A percentile compares a stretch with the other conserved stretches of the same genome.
Evolutionary conservation across 2,888 invertebrate genomes (phyloP).

Genomic region (Podabrus alpinus): DNA sequence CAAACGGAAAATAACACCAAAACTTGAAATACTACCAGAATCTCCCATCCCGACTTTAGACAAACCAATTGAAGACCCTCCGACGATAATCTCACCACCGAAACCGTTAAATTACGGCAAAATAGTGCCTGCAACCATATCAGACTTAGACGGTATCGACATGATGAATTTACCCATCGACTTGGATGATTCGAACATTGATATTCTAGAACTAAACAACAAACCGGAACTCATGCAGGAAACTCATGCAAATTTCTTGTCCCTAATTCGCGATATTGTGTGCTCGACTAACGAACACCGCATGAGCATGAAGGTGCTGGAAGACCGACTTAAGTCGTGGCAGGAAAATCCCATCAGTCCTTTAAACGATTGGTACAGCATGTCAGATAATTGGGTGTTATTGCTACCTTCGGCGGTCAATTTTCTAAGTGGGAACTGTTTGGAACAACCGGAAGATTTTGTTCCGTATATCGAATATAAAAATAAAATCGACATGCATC

Average conservation of each 20-base stretch:
- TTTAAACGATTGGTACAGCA: conserved; percentile 78
- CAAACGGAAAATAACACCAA: conserved; percentile 21
- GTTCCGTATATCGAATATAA: conserved; percentile 89
- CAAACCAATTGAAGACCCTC: conserved; percentile 1
- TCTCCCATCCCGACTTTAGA: conserved; percentile 12
- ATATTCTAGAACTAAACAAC: conserved; percentile 60
- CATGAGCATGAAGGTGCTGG: conserved; percentile 76
- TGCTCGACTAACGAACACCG: conserved; percentile 84
- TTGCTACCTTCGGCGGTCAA: conserved; percentile 78
- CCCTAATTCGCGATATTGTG: conserved; percentile 85
- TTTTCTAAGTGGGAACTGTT: conserved; percentile 81
- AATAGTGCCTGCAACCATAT: conserved; percentile 54
- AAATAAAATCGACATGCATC: conserved; percentile 71
- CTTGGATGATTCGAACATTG: conserved; percentile 65
- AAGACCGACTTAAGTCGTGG: conserved; percentile 73
- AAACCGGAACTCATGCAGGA: conserved; percentile 72
- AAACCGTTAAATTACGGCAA: conserved; percentile 19
- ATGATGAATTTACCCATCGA: conserved; percentile 81
- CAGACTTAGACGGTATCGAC: conserved; percentile 66
- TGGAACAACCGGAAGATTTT: conserved; percentile 82
- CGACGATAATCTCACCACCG: conserved; percentile 5
- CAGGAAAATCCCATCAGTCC: conserved; percentile 81
- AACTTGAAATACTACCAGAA: neutral
- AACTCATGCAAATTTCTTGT: conserved; percentile 84
- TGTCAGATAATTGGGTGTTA: conserved; percentile 73